Evolutionary conservation across 2,888 invertebrate genomes (phyloP).

Genomic region (Acleris cristana): DNA sequence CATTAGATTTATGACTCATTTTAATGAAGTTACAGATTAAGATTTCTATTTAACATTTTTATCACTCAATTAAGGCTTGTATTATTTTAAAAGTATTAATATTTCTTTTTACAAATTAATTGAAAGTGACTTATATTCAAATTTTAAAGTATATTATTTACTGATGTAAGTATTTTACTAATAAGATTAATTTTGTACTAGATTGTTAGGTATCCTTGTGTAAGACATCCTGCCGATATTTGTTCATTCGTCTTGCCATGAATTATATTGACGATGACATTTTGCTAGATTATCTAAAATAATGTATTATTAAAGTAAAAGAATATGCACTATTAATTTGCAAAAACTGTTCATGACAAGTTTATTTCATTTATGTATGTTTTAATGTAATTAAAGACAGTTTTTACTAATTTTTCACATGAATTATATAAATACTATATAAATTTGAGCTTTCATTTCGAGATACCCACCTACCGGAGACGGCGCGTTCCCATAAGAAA

Average conservation of each 20-base stretch:
- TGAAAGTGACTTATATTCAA: constrained; percentile 48
- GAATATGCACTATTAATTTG: constrained; percentile 26
- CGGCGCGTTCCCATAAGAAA: too few relatives aligned
- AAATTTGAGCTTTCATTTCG: constrained; percentile 48
- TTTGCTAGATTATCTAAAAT: constrained; percentile 33
- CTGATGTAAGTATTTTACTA: constrained; percentile 41
- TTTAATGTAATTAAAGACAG: constrained; percentile 75
- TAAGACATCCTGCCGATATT: constrained; percentile 38
- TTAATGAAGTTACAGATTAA: constrained; percentile 71
- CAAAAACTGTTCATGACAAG: constrained; percentile 60
- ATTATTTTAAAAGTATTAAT: constrained; percentile 79
- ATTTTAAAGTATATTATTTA: constrained; percentile 49
- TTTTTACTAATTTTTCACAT: constrained; percentile 78
- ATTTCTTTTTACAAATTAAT: constrained; percentile 56
- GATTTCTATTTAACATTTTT: constrained; percentile 73
- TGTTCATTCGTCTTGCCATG: constrained; percentile 38
- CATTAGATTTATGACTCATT: constrained; percentile 63
- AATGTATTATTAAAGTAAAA: constrained; percentile 29
- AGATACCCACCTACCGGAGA: constrained; percentile 37
- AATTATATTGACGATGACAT: constrained; percentile 36
- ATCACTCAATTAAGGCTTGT: constrained; percentile 68
- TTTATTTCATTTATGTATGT: constrained; percentile 62
- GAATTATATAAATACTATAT: constrained; percentile 77
- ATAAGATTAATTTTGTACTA: constrained; percentile 34
- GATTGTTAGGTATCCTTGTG: constrained; percentile 29